Evolutionary conservation across 2,888 invertebrate species (phyloP), one percentile per base, ranked within the genome.

Genomic region (Thymelicus lineola): DNA sequence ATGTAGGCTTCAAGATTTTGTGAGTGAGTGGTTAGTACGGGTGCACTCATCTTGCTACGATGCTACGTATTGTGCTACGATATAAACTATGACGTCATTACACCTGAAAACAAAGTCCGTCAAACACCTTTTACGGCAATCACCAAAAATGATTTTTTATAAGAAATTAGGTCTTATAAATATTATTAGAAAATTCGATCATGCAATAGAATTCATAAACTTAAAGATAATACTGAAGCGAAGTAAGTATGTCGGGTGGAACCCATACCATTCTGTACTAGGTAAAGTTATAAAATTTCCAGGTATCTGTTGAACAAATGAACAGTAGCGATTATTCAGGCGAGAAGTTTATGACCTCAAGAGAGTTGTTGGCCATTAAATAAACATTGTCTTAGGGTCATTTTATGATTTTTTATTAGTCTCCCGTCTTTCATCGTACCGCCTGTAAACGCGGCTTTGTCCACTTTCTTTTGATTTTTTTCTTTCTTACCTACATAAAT

Each of bases 351-450:
- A 66, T 60, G 60, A 66, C 20, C 66, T 50, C 15, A 65, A 15
- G 38, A 59, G 42, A 67, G 60, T 60, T 42, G 14, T 15, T 15
- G 14, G 53, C 59, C 20, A 58, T 53, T 53, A 42, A 67, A 61
- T 55, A 67, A 61, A 67, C 61, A 67, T 45, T 61, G 55, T 53
- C 45, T 61, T 55, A 17, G 46, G 61, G 45, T 67, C 60, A 61
- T 28, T 67, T 67, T 67, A 67, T 67, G 67, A 67, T 61, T 60
- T 67, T 67, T 67, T 67, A 67, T 67, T 67, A 50, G 61, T 36
- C 61, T 17, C 61, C 35, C 67, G 42, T 55, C 67, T 67, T 67
- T 67, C 20, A 67, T 67, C 61, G 35, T 61, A 12, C 67, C 67
- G 67, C 55, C 61, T 17, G 38, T 42, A 48, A 50, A 66, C 59